Conservation (phyloP, 2,888 invertebrate genomes). For the Phyto melanocephala region DNA sequence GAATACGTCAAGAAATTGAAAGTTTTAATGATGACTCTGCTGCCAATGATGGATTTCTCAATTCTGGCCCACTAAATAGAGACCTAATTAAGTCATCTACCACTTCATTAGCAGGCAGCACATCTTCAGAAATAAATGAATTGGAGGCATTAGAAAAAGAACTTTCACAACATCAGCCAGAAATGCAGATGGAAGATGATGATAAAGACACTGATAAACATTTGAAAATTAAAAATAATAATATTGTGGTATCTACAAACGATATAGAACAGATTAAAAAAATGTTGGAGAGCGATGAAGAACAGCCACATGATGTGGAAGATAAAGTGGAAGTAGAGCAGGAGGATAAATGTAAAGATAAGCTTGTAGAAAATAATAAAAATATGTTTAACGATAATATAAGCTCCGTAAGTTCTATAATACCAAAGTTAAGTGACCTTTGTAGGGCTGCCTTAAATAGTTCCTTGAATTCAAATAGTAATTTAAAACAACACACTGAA, state of each 20-base stretch:
- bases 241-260: slow-evolving; percentile 45
- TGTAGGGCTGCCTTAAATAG: slow-evolving; percentile 79
- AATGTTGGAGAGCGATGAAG: slow-evolving; percentile 73
- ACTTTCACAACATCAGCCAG: slow-evolving; percentile 67
- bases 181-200: background rate
- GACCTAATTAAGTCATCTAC: background rate
- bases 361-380: slow-evolving; percentile 45
- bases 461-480: slow-evolving; percentile 72
- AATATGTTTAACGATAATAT: slow-evolving; percentile 44
- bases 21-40: slow-evolving; percentile 50
- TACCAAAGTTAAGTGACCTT: slow-evolving; percentile 79
- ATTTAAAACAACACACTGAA: slow-evolving; percentile 34
- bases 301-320: slow-evolving; percentile 45
- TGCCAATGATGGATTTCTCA: slow-evolving; percentile 53
- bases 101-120: slow-evolving; percentile 12
- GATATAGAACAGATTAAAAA: slow-evolving; percentile 75
- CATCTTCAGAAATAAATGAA: slow-evolving; percentile 70
- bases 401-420: slow-evolving; percentile 57
- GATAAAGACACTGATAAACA: slow-evolving; percentile 31
- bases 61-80: background rate
- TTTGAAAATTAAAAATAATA: slow-evolving; percentile 4
- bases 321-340: background rate
- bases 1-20: slow-evolving; percentile 55
- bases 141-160: slow-evolving; percentile 73
- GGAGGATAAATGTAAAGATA: slow-evolving; percentile 10